Evolutionary conservation across 1,140 invertebrate genomes (phyloP).

Genomic region (Ericerus pela): DNA sequence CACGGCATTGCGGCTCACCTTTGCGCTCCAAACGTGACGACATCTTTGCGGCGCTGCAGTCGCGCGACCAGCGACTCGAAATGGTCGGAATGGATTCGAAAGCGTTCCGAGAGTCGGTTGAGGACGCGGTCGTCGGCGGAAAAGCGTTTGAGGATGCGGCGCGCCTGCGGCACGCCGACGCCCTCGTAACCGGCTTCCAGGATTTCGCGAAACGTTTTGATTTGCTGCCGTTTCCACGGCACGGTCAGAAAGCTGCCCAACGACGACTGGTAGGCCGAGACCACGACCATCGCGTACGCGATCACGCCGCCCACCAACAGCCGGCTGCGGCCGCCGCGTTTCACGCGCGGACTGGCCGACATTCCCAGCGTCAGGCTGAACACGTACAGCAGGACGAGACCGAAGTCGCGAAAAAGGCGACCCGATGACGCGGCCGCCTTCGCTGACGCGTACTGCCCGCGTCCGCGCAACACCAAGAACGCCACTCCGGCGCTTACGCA

Average conservation of each 20-base stretch:
- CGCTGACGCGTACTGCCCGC: neutral
- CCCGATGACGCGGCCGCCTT: no score
- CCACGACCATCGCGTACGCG: slow-evolving; percentile 13
- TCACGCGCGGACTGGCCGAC: neutral
- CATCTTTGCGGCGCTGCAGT: neutral
- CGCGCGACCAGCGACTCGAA: neutral
- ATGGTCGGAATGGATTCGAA: neutral
- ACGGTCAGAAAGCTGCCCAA: slow-evolving; percentile 19
- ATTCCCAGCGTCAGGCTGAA: neutral
- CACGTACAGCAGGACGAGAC: slow-evolving; percentile 1
- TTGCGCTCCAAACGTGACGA: neutral
- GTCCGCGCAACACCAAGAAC: neutral
- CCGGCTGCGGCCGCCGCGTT: neutral
- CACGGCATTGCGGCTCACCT: no score
- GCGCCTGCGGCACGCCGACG: slow-evolving; percentile 14
- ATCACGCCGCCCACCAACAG: slow-evolving; percentile 10
- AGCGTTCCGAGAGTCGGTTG: neutral
- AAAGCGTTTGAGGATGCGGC: slow-evolving; percentile 16
- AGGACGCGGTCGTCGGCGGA: slow-evolving; percentile 1
- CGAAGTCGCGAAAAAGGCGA: neutral
- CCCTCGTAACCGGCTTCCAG: slow-evolving; percentile 10
- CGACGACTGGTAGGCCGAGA: slow-evolving; percentile 15
- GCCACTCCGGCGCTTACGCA: neutral
- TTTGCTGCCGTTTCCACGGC: slow-evolving; percentile 14
- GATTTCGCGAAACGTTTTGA: slow-evolving; percentile 14